phyloP scores from a whole-genome alignment of 1,140 invertebrate genomes.

The Papilio machaon region DNA sequence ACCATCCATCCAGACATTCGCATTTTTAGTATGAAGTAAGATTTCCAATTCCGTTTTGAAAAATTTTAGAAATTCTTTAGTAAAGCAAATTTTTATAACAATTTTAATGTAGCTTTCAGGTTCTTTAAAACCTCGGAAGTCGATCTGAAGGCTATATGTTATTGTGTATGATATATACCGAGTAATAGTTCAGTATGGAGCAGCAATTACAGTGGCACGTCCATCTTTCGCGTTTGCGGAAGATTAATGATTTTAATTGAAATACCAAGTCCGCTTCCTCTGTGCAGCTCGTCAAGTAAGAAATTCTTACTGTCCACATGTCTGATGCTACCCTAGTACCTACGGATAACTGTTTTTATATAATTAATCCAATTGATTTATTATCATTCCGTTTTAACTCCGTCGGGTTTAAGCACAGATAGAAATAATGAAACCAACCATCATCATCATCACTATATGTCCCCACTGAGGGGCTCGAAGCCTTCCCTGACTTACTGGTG shows the following conservation, averaged over 20 bases:
- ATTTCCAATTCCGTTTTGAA: too few relatives aligned
- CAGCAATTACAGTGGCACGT: constrained; percentile 44
- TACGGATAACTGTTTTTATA: background rate
- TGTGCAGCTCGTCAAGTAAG: constrained; percentile 25
- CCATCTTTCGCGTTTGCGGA: constrained; percentile 40
- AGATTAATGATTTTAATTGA: constrained; percentile 63
- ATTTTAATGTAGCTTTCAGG: too few relatives aligned
- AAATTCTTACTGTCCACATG: constrained; percentile 37
- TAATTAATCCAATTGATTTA: constrained; percentile 1
- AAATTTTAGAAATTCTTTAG: too few relatives aligned
- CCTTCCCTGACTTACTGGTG: too few relatives aligned
- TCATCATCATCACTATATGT: too few relatives aligned
- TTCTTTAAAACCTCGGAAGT: too few relatives aligned
- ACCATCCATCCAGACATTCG: too few relatives aligned
- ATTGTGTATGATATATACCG: background rate
- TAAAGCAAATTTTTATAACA: too few relatives aligned
- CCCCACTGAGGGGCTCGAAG: too few relatives aligned
- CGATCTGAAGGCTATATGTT: background rate
- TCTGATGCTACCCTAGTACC: constrained; percentile 27
- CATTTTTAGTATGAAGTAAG: too few relatives aligned
- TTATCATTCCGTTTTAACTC: background rate
- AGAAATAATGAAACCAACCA: too few relatives aligned
- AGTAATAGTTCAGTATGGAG: background rate
- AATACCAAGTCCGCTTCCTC: constrained; percentile 49
- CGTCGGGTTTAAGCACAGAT: too few relatives aligned